phyloP scores from a whole-genome alignment of 2,113 vertebrate species.

The Apeltes quadracus region DNA sequence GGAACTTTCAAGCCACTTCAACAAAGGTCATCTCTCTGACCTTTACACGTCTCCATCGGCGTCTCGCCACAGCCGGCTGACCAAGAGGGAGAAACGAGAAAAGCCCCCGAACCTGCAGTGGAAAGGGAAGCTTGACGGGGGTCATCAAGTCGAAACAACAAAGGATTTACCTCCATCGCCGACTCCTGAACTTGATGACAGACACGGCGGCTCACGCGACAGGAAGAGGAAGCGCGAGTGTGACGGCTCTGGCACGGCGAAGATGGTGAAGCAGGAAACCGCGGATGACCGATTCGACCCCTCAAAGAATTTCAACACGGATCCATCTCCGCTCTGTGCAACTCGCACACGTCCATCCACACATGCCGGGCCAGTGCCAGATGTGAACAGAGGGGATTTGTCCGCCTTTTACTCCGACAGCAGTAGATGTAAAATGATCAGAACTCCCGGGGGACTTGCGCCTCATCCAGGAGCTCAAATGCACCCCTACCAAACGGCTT shows the following conservation, averaged over 20 bases:
- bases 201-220: slow-evolving; percentile 72
- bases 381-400: slow-evolving; percentile 6
- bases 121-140: slow-evolving; percentile 30
- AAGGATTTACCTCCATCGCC: slow-evolving; percentile 79
- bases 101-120: slow-evolving; percentile 74
- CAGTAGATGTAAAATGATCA: slow-evolving; percentile 63
- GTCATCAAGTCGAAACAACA: slow-evolving; percentile 69
- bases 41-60: not conserved
- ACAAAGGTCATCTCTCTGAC: slow-evolving; percentile 43
- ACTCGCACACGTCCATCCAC: slow-evolving; percentile 52
- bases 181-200: slow-evolving; percentile 71
- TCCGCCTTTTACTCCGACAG: slow-evolving; percentile 68
- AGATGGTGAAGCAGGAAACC: slow-evolving; percentile 84
- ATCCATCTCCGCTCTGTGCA: slow-evolving; percentile 73
- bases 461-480: slow-evolving; percentile 82
- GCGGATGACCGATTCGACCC: slow-evolving; percentile 75
- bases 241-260: slow-evolving; percentile 78
- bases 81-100: slow-evolving; percentile 74
- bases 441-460: slow-evolving; percentile 83
- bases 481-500: slow-evolving; percentile 83
- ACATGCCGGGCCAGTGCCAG: slow-evolving; percentile 43
- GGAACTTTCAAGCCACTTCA: slow-evolving; percentile 76
- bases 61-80: not conserved
- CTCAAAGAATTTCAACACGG: not conserved
- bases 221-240: slow-evolving; percentile 80